Percentiles rank a stretch among this genome's conserved stretches.
Evolutionary conservation across 2,797 vertebrate species (phyloP).

Genomic region (Manis javanica): DNA sequence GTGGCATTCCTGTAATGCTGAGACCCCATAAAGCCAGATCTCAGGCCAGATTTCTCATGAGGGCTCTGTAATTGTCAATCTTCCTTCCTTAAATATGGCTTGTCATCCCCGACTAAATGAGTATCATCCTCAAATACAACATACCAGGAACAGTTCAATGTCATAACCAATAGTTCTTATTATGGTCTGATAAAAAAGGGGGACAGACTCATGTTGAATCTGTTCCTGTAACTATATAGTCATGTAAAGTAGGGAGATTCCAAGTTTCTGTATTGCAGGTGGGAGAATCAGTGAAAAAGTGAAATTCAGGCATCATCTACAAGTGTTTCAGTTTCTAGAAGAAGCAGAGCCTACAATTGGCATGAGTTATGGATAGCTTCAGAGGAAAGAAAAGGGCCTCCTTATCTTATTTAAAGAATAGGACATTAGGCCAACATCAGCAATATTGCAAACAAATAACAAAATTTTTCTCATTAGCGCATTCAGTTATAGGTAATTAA

Average conservation of each 20-base stretch:
- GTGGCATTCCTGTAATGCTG: not conserved
- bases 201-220: not conserved
- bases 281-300: not conserved
- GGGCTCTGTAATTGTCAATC: not conserved
- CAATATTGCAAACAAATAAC: not conserved
- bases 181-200: not conserved
- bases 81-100: not conserved
- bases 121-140: not conserved
- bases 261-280: not conserved
- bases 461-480: not conserved
- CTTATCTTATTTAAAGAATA: not conserved
- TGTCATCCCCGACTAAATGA: not conserved
- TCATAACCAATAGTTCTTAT: not conserved
- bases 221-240: not conserved
- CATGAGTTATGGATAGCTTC: not conserved
- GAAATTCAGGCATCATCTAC: not conserved
- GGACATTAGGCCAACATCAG: not conserved
- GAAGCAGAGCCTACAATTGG: not conserved
- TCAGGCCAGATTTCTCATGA: not conserved
- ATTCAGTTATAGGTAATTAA: not conserved
- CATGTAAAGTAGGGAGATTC: not conserved
- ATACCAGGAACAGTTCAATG: not conserved
- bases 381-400: not conserved
- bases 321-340: not conserved
- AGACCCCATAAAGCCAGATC: not conserved